These are phyloP conservation scores for Nycticebus coucang DNA, from an alignment of 2,113 vertebrate genomes.

Conservation along the genomic window DNA sequence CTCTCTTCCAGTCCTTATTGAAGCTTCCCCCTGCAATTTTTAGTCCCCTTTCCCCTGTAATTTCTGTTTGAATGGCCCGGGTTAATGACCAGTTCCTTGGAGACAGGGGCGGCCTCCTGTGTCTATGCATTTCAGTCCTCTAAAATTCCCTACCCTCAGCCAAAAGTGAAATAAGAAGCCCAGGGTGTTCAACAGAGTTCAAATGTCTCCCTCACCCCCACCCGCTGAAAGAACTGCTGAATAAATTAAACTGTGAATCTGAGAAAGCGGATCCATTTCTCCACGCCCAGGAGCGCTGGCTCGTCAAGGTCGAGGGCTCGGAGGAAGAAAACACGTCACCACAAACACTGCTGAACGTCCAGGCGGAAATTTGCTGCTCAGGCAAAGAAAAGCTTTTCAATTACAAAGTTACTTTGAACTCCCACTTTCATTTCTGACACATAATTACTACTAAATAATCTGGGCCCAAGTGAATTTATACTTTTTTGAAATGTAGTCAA, in stretches of 20 bases:
- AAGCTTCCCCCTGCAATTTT: neutral
- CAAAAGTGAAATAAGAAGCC: neutral
- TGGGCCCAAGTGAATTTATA: neutral
- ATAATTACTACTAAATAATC: neutral
- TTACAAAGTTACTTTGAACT: neutral
- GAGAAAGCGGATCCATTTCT: neutral
- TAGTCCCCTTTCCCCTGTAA: accelerated
- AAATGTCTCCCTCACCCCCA: neutral
- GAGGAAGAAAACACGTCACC: neutral
- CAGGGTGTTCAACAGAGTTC: neutral
- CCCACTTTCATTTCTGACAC: neutral
- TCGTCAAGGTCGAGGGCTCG: neutral
- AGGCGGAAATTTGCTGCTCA: neutral
- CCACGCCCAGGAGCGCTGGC: neutral
- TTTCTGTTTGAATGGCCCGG: neutral
- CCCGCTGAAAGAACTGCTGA: neutral
- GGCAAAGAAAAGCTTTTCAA: constrained; percentile 14
- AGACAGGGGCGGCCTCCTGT: neutral
- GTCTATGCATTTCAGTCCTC: neutral
- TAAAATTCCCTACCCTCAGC: neutral
- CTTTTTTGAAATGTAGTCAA: neutral
- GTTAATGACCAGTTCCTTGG: neutral
- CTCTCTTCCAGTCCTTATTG: accelerated
- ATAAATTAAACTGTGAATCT: neutral
- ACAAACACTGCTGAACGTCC: neutral